Evolutionary conservation across 2,888 invertebrate species (phyloP).

Genomic region (Drosophila tanythrix): DNA sequence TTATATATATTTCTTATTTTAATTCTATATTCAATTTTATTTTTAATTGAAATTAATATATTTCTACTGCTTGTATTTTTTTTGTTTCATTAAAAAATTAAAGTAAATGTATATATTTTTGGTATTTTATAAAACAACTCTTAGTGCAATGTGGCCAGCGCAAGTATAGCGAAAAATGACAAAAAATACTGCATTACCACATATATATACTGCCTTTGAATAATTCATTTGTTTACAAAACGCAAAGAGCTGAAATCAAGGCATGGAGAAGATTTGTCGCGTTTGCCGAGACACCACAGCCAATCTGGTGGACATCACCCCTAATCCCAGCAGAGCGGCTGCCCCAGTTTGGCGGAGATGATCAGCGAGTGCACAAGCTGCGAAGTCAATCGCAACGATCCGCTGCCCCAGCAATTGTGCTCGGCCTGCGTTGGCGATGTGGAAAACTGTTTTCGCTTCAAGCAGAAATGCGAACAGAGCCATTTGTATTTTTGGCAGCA

Average conservation of each 20-base stretch:
- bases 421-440: conserved; percentile 62
- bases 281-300: conserved; percentile 55
- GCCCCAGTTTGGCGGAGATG: conserved; percentile 61
- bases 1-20: neutral
- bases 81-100: neutral
- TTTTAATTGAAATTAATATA: neutral
- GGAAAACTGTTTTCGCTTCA: conserved; percentile 71
- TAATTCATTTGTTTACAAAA: conserved; percentile 37
- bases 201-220: conserved; percentile 3
- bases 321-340: conserved; percentile 12
- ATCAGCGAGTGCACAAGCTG: conserved; percentile 63
- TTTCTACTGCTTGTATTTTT: neutral
- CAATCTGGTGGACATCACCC: conserved; percentile 48
- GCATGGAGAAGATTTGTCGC: conserved; percentile 62
- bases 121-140: neutral
- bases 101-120: neutral
- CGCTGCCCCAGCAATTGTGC: conserved; percentile 77
- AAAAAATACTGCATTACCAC: neutral
- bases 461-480: conserved; percentile 75
- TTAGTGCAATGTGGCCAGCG: conserved; percentile 1
- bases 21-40: neutral
- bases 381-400: conserved; percentile 41
- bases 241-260: neutral
- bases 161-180: neutral
- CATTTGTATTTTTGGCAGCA: conserved; percentile 55